phyloP scores from a whole-genome alignment of 2,888 invertebrate species.

The Torymus texanus region DNA sequence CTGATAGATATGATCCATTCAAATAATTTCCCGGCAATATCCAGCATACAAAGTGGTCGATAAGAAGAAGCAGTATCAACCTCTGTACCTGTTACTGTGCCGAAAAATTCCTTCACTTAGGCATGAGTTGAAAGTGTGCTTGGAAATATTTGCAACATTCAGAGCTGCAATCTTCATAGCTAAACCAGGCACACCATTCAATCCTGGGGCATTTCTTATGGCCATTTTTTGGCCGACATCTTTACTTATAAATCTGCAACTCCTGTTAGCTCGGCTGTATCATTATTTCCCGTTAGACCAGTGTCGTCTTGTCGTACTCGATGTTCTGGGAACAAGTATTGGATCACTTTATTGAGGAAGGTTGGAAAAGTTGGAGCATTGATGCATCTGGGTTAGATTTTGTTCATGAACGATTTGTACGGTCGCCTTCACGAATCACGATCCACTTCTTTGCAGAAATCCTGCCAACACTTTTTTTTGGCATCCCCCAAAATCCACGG shows the following conservation, averaged over 20 bases:
- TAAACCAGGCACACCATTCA: neutral
- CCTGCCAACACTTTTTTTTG: no score
- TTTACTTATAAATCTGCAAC: neutral
- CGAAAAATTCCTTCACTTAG: no score
- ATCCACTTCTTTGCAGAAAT: no score
- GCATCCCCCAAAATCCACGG: no score
- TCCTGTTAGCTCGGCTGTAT: neutral
- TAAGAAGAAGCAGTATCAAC: no score
- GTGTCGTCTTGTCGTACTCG: neutral
- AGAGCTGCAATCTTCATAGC: neutral
- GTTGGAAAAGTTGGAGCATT: neutral
- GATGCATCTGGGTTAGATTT: neutral
- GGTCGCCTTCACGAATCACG: no score
- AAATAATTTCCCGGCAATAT: no score
- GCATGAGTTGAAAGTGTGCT: no score
- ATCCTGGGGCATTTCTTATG: neutral
- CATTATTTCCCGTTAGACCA: neutral
- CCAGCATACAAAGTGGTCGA: no score
- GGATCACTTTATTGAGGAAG: neutral
- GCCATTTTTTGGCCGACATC: neutral
- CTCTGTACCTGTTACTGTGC: no score
- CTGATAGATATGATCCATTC: no score
- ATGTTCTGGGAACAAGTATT: neutral
- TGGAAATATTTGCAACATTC: no score
- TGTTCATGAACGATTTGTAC: neutral